Conservation (phyloP, 2,113 vertebrate species). For the Orthonyx spaldingii region DNA sequence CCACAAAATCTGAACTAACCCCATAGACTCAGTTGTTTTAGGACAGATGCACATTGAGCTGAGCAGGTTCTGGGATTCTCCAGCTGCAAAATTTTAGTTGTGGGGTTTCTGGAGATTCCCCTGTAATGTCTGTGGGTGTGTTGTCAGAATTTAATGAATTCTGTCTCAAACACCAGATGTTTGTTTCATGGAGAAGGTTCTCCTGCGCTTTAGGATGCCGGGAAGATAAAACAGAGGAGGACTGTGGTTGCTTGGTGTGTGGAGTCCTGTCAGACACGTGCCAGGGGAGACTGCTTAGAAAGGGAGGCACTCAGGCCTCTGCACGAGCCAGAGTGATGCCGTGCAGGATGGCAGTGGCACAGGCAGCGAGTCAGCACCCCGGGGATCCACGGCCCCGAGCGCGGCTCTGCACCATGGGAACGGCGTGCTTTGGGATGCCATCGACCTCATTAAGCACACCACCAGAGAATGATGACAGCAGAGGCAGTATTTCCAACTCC, state of each 20-base stretch:
- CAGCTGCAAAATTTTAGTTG: neutral
- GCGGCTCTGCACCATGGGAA: neutral
- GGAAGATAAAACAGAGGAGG: neutral
- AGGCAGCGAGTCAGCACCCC: neutral
- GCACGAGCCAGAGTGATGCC: neutral
- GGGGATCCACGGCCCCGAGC: neutral
- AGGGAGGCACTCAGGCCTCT: neutral
- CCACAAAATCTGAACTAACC: neutral
- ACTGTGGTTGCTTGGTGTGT: neutral
- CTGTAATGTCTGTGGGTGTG: neutral
- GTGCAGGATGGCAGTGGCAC: neutral
- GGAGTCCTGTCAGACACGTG: accelerated
- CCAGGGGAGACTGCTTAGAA: neutral
- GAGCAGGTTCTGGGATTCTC: neutral
- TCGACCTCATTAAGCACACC: neutral
- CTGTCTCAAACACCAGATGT: neutral
- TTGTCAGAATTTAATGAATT: neutral
- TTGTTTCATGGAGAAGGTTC: neutral
- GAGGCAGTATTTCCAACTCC: neutral
- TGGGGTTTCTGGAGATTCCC: neutral
- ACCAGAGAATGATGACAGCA: neutral
- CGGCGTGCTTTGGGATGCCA: accelerated
- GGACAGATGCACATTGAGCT: neutral
- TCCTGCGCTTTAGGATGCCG: neutral
- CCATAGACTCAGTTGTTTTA: accelerated